phyloP scores from a whole-genome alignment of 1,140 invertebrate species.

The Trichoplusia ni region DNA sequence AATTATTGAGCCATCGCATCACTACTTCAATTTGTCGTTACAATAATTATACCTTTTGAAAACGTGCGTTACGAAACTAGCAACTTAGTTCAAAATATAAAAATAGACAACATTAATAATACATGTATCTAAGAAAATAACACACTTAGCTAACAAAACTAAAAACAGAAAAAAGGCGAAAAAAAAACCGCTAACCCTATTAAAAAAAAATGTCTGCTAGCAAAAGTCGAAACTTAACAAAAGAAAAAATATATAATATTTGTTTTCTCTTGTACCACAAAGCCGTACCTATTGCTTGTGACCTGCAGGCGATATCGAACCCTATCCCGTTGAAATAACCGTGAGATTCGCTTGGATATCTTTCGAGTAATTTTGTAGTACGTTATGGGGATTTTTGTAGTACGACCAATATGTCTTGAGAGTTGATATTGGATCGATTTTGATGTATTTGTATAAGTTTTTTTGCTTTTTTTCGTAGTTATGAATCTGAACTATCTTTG shows the following conservation, averaged over 20 bases:
- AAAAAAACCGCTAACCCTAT: no score
- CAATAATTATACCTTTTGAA: no score
- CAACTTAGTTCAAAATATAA: no score
- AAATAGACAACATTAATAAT: no score
- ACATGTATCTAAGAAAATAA: no score
- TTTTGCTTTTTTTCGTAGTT: not conserved
- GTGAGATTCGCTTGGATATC: slow-evolving; percentile 42
- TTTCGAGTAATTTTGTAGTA: slow-evolving; percentile 67
- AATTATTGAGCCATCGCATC: no score
- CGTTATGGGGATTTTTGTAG: slow-evolving; percentile 64
- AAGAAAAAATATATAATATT: slow-evolving; percentile 29
- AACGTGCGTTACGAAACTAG: no score
- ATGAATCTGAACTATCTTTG: no score
- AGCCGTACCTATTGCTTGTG: slow-evolving; percentile 41
- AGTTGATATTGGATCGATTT: slow-evolving; percentile 52
- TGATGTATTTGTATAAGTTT: slow-evolving; percentile 14
- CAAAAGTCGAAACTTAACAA: not conserved
- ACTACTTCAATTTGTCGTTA: no score
- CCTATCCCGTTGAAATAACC: slow-evolving; percentile 40
- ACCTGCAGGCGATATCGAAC: slow-evolving; percentile 7
- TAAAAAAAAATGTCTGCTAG: not conserved
- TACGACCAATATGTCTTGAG: slow-evolving; percentile 51
- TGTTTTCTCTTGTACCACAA: slow-evolving; percentile 51
- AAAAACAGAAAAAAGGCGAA: no score
- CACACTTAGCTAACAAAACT: no score